Conservation (phyloP, 2,888 invertebrate species). For the Mythimna albipuncta region DNA sequence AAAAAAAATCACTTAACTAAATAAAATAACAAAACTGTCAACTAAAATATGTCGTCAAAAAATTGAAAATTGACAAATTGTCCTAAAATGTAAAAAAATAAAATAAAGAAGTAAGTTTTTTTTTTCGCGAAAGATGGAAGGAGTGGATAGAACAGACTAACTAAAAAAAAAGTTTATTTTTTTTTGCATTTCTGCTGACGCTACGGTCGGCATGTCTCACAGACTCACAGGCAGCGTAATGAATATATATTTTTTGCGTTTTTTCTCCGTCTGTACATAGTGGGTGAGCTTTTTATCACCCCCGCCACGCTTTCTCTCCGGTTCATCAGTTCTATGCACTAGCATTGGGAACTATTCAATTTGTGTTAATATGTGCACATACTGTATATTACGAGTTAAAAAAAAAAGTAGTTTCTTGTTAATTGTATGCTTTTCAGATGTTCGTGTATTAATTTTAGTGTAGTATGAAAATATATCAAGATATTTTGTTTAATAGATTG, state of each 20-base stretch:
- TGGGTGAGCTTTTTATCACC: slow-evolving; percentile 67
- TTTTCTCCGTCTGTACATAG: slow-evolving; percentile 71
- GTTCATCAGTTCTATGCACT: slow-evolving; percentile 60
- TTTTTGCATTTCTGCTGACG: slow-evolving; percentile 45
- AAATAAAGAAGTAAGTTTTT: no score
- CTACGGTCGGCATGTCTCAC: slow-evolving; percentile 70
- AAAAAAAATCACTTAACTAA: no score
- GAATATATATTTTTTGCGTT: slow-evolving; percentile 72
- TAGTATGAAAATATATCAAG: not conserved
- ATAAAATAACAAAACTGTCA: no score
- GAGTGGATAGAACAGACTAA: no score
- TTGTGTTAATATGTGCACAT: slow-evolving; percentile 34
- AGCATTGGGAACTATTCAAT: slow-evolving; percentile 50
- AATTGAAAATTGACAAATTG: no score
- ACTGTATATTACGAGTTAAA: slow-evolving; percentile 16
- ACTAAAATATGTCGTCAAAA: no score
- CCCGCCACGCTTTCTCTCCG: slow-evolving; percentile 66
- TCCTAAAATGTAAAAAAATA: no score
- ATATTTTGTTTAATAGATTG: no score
- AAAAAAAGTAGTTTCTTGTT: not conserved
- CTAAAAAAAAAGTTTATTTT: not conserved
- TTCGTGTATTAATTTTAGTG: slow-evolving; percentile 1
- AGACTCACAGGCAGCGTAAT: slow-evolving; percentile 69
- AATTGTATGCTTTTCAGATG: not conserved
- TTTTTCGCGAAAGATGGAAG: no score